These are phyloP conservation scores for Iphiclides podalirius DNA, from an alignment of 2,888 invertebrate species.

Conservation along the genomic window DNA sequence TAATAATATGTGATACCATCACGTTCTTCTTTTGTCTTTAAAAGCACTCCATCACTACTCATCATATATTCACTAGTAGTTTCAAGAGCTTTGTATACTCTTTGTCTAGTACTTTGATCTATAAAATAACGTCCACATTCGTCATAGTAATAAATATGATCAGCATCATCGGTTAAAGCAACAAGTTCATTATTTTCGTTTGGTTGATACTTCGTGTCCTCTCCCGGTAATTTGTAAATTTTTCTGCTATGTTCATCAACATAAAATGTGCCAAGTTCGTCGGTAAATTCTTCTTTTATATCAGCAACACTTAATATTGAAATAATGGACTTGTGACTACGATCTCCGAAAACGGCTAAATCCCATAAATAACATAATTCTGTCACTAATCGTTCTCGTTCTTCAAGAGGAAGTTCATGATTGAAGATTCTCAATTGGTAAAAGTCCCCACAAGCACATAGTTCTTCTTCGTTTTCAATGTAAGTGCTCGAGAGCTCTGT, in stretches of 20 bases:
- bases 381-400: slow-evolving; percentile 61
- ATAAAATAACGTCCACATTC: slow-evolving; percentile 69
- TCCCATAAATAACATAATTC: slow-evolving; percentile 66
- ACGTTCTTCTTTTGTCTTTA: slow-evolving; percentile 62
- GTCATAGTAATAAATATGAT: slow-evolving; percentile 64
- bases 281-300: slow-evolving; percentile 59
- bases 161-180: slow-evolving; percentile 54
- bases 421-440: slow-evolving; percentile 66
- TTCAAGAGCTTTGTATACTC: slow-evolving; percentile 62
- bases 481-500: slow-evolving; percentile 36
- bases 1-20: slow-evolving; percentile 61
- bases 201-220: slow-evolving; percentile 53
- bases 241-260: slow-evolving; percentile 64
- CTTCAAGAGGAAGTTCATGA: slow-evolving; percentile 51
- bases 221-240: slow-evolving; percentile 58
- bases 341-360: slow-evolving; percentile 55
- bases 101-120: slow-evolving; percentile 51
- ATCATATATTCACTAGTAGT: slow-evolving; percentile 69
- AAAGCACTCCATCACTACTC: slow-evolving; percentile 57
- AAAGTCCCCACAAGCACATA: slow-evolving; percentile 61
- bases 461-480: slow-evolving; percentile 38
- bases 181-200: slow-evolving; percentile 63
- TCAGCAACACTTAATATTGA: slow-evolving; percentile 65
- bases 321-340: slow-evolving; percentile 58
- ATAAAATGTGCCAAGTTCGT: slow-evolving; percentile 60